Evolutionary conservation across 2,888 invertebrate genomes (phyloP).

Genomic region (Drosophila yooni): DNA sequence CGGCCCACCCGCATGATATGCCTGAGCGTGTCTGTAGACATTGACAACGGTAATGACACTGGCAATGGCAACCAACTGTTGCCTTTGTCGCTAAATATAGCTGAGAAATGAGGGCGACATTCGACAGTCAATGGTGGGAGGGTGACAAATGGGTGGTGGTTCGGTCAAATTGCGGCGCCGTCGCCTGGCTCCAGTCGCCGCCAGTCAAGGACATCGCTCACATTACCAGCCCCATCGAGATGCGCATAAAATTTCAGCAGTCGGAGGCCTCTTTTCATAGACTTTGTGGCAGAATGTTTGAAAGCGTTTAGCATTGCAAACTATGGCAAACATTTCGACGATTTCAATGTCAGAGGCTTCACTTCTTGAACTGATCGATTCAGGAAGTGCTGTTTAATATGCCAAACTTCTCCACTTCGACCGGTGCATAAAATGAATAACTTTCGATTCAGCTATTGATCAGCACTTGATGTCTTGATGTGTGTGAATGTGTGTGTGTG

Average conservation of each 20-base stretch:
- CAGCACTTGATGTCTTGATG: conserved; percentile 47
- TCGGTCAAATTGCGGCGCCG: conserved; percentile 64
- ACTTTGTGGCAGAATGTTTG: conserved; percentile 42
- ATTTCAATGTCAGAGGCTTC: conserved; percentile 65
- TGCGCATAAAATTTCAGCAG: conserved; percentile 65
- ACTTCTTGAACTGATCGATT: conserved; percentile 28
- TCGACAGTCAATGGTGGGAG: conserved; percentile 1
- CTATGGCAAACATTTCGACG: conserved; percentile 66
- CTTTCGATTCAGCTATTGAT: conserved; percentile 54
- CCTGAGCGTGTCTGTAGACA: conserved; percentile 42
- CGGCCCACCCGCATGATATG: not conserved
- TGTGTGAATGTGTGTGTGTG: not conserved
- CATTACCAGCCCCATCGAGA: conserved; percentile 48
- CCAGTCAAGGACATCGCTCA: conserved; percentile 63
- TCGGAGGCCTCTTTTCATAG: conserved; percentile 34
- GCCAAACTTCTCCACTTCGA: conserved; percentile 28
- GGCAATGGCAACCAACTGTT: conserved; percentile 54
- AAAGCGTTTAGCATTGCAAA: conserved; percentile 66
- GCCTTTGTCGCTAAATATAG: conserved; percentile 47
- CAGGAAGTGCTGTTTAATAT: conserved; percentile 59
- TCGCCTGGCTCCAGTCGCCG: conserved; percentile 70
- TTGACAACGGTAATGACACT: conserved; percentile 29
- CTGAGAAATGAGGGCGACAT: conserved; percentile 33
- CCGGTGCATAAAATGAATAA: conserved; percentile 69
- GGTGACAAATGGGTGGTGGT: conserved; percentile 11